These are phyloP conservation scores for Rhinichthys osculus DNA, from an alignment of 2,797 vertebrate species.

Conservation along the genomic window DNA sequence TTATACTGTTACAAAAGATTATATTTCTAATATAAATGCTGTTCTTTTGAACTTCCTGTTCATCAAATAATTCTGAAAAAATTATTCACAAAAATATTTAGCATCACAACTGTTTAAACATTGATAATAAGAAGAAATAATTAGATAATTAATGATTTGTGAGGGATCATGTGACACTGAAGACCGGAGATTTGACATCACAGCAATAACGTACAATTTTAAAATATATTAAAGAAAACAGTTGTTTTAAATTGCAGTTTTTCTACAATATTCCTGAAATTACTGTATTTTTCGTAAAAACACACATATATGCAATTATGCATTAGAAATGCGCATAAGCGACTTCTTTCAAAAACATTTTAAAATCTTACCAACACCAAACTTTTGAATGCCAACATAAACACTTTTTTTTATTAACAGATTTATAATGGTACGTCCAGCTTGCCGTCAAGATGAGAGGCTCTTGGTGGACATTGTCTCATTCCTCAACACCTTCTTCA, in stretches of 20 bases:
- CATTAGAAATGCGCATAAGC: background rate
- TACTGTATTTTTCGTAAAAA: background rate
- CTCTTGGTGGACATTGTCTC: constrained; percentile 89
- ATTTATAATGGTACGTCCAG: constrained; percentile 93
- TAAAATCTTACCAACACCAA: too few species aligned
- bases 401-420: constrained; percentile 69
- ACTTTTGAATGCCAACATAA: background rate
- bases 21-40: background rate
- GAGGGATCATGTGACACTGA: background rate
- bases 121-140: background rate
- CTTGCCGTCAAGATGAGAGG: constrained; percentile 90
- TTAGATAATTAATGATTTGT: background rate
- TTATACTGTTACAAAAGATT: background rate
- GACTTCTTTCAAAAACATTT: background rate
- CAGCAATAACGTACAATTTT: background rate
- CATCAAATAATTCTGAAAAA: background rate
- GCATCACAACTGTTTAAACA: background rate
- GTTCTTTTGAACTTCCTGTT: background rate
- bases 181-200: background rate
- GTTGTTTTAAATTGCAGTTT: background rate
- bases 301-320: background rate
- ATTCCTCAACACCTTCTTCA: constrained; percentile 89
- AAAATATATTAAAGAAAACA: background rate
- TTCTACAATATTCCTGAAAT: background rate
- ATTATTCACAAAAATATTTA: background rate